phyloP scores from a whole-genome alignment of 2,797 vertebrate genomes.

The Halcyon smyrnensis region DNA sequence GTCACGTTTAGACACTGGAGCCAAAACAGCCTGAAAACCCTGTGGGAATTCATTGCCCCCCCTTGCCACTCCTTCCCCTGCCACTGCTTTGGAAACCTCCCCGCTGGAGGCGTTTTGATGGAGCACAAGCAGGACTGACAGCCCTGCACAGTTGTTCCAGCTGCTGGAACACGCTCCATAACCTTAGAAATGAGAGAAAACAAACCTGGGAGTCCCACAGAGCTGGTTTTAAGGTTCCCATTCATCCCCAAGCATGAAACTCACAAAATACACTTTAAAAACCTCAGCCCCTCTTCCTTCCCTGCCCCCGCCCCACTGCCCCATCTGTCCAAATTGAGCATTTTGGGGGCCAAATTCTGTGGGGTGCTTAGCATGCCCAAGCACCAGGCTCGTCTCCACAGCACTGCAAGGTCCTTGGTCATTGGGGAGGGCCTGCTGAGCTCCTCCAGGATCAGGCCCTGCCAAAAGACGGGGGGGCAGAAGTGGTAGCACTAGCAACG shows the following conservation, averaged over 20 bases:
- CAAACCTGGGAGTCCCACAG: slow-evolving; percentile 12
- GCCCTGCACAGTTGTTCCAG: not conserved
- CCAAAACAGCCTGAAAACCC: not conserved
- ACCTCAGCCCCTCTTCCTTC: not conserved
- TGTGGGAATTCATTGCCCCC: not conserved
- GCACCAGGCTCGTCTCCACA: not conserved
- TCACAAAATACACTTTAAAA: not conserved
- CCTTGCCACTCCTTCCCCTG: not conserved
- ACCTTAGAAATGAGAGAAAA: slow-evolving; percentile 32
- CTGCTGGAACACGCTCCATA: not conserved
- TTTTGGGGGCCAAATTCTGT: accelerated
- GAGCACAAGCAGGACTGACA: not conserved
- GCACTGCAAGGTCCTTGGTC: not conserved
- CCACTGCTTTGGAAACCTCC: not conserved
- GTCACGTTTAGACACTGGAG: not conserved
- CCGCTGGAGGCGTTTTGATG: not conserved
- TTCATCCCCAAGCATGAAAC: not conserved
- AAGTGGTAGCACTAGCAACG: slow-evolving; percentile 5
- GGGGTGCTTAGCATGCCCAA: not conserved
- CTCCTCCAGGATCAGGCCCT: not conserved
- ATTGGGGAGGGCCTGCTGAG: not conserved
- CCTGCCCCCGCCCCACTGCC: no score
- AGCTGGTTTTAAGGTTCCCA: not conserved
- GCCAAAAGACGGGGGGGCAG: not conserved
- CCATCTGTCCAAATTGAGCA: not conserved